Evolutionary conservation across 2,113 vertebrate species (phyloP).

Genomic region (Aptenodytes forsteri): DNA sequence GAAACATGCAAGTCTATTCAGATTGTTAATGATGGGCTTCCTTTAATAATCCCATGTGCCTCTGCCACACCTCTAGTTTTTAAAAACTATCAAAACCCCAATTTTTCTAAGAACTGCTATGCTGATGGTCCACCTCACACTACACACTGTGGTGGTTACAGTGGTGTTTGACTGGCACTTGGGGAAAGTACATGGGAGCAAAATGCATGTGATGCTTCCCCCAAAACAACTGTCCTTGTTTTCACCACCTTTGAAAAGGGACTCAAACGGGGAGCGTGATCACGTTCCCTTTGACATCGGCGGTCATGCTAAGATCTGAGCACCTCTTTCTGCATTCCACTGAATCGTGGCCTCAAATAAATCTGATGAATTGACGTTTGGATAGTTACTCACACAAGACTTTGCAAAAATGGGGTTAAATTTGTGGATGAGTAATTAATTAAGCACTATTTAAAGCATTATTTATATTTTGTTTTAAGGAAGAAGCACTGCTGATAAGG

Average conservation of each 20-base stretch:
- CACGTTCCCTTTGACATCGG: rapidly evolving
- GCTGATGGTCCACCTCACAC: neutral
- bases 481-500: neutral
- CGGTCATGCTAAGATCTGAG: rapidly evolving
- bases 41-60: neutral
- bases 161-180: neutral
- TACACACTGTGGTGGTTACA: rapidly evolving
- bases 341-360: neutral
- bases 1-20: rapidly evolving
- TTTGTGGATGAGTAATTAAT: neutral
- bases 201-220: neutral
- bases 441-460: neutral
- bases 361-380: rapidly evolving
- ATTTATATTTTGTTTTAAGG: neutral
- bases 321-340: rapidly evolving
- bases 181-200: neutral
- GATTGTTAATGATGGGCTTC: neutral
- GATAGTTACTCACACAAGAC: neutral
- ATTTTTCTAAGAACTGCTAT: neutral
- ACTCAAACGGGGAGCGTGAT: neutral
- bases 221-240: neutral
- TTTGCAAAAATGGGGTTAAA: neutral
- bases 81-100: neutral
- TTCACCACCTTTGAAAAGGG: neutral
- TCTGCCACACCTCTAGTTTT: neutral